Base-by-base conservation (phyloP, 2,888 invertebrate genomes). In the Drosophila seclusa region DNA sequence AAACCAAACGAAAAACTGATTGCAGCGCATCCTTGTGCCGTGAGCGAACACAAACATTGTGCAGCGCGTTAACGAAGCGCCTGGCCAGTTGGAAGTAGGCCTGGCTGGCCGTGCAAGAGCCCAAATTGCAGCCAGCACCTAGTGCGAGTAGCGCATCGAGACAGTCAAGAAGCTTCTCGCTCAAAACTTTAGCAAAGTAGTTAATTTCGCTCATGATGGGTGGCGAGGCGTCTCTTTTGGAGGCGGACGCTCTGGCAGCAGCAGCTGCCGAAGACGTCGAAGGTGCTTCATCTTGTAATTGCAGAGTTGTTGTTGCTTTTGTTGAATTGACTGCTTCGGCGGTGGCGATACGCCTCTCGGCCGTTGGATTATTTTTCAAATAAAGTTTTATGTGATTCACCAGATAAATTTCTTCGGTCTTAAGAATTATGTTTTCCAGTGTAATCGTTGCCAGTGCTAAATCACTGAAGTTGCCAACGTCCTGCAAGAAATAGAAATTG, bases 401-500 rank as follows among this genome's bases (percentile, higher is more conserved):
- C 87, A 93, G 91, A 92, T 93, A 93, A 91, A 93, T 92, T 92
- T 93, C 93, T 90, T 93, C 93, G 88, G 93, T 92, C 83, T 92
- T 92, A 69, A 92, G 91, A 83, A 93, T 92, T 83, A 93, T 91
- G 87, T 93, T 93, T 82, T 92, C 91, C 84, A 93, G 90, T 78
- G 92, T 91, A 84, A 93, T 92, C 83, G 90, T 92, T 80, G 92
- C 91, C 85, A 91, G 83, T 78, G 93, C 92, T 91, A 93, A 91
- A 92, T 93, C 90, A 90, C 92, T 90, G 80, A 92, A 92, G 90
- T 90, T 92, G 76, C 86, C 87, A 67, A 92, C 89, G 83, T 92
- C 90, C 92, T 93, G 87, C 67, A 83, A 73, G 34, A 68, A 53
- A 52, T 24, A 66, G 57, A 55, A 10, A 48, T 48, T 45, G 52